Evolutionary conservation across 2,888 invertebrate species (phyloP).

Genomic region (Gandaritis pyraliata): DNA sequence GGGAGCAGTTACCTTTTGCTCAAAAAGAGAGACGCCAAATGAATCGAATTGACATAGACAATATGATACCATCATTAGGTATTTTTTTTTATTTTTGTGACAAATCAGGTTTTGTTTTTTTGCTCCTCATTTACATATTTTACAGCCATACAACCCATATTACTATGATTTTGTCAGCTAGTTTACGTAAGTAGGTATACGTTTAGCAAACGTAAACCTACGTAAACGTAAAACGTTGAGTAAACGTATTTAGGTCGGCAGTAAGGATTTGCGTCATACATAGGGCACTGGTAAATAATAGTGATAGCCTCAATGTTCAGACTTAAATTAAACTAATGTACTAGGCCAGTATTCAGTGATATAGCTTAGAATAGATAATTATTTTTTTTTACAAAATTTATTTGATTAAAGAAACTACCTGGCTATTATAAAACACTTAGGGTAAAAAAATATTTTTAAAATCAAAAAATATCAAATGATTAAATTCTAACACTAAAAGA

Average conservation of each 20-base stretch:
- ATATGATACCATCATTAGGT: too few relatives aligned
- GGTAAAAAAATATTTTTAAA: background rate
- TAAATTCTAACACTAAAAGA: too few relatives aligned
- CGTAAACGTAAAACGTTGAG: too few relatives aligned
- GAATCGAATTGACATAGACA: too few relatives aligned
- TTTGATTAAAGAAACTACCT: too few relatives aligned
- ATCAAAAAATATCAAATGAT: too few relatives aligned
- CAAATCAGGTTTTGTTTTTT: too few relatives aligned
- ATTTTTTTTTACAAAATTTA: too few relatives aligned
- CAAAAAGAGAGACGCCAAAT: too few relatives aligned
- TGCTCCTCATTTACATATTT: background rate
- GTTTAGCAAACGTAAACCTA: conserved; percentile 13
- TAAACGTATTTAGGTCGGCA: conserved; percentile 29
- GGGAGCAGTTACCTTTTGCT: too few relatives aligned
- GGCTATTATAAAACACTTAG: too few relatives aligned
- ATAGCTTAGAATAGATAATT: background rate
- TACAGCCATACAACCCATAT: background rate
- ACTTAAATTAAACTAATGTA: conserved; percentile 13
- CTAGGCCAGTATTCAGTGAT: conserved; percentile 1
- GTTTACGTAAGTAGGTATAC: background rate
- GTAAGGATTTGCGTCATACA: conserved; percentile 29
- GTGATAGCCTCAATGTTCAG: conserved; percentile 19
- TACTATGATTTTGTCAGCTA: conserved; percentile 1
- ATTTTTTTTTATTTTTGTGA: too few relatives aligned
- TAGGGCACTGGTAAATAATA: conserved; percentile 15